phyloP scores from a whole-genome alignment of 1,140 invertebrate species.

The Drosophila lacertosa region DNA sequence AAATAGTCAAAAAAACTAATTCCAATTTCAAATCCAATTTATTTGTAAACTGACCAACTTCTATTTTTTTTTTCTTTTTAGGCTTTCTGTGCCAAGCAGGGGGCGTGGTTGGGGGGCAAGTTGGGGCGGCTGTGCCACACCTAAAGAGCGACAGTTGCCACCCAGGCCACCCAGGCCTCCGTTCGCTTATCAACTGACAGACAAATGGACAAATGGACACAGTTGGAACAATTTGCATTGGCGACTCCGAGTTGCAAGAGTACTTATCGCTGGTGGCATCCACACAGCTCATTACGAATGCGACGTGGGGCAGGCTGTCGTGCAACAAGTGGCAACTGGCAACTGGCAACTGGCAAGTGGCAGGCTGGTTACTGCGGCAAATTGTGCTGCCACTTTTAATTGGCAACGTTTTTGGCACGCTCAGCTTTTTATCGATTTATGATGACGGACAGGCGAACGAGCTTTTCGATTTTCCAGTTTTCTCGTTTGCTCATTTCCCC shows the following conservation, averaged over 20 bases:
- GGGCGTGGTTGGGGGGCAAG: background rate
- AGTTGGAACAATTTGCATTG: constrained; percentile 47
- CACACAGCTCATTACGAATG: constrained; percentile 70
- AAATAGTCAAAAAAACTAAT: constrained; percentile 37
- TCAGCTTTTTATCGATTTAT: constrained; percentile 63
- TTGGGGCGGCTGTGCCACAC: background rate
- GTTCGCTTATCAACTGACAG: constrained; percentile 40
- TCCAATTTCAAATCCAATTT: constrained; percentile 32
- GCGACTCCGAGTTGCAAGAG: constrained; percentile 8
- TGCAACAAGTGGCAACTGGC: constrained; percentile 55
- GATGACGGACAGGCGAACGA: constrained; percentile 19
- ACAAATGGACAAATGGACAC: constrained; percentile 27
- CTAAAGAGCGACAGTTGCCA: constrained; percentile 22
- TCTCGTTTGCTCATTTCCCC: constrained; percentile 16
- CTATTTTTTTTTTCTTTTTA: no score
- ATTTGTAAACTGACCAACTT: constrained; percentile 14
- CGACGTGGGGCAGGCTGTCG: constrained; percentile 39
- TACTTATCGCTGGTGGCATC: constrained; percentile 43
- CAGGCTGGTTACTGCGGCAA: constrained; percentile 35
- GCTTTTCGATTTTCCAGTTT: constrained; percentile 28
- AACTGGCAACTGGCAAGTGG: constrained; percentile 56
- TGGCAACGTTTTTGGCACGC: constrained; percentile 73
- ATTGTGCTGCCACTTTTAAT: constrained; percentile 61
- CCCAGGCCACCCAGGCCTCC: constrained; percentile 4
- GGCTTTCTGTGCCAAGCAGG: background rate